phyloP scores from a whole-genome alignment of 2,113 vertebrate species.

The Martes martes region DNA sequence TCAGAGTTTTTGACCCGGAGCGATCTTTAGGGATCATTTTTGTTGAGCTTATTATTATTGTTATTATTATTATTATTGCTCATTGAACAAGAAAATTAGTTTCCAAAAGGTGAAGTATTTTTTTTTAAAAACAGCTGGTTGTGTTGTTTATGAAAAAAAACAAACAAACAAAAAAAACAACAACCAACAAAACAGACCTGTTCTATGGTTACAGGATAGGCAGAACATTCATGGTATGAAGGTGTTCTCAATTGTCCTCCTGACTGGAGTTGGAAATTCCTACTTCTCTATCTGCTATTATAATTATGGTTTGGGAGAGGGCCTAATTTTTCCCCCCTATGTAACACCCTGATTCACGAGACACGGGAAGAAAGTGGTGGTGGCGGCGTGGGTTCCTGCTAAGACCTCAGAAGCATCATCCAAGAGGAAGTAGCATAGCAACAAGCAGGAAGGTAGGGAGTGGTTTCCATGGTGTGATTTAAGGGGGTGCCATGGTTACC shows the following conservation, averaged over 20 bases:
- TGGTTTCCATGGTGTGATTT: constrained; percentile 35
- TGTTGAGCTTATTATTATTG: not conserved
- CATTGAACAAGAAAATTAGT: not conserved
- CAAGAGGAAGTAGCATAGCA: not conserved
- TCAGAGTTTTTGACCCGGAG: not conserved
- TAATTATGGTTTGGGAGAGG: not conserved
- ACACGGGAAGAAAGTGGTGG: not conserved
- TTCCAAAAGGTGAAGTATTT: not conserved
- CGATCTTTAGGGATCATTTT: not conserved
- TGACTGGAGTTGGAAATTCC: not conserved
- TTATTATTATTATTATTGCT: no score
- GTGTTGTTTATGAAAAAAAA: not conserved
- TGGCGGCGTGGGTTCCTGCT: not conserved
- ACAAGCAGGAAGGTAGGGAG: not conserved
- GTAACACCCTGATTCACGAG: not conserved
- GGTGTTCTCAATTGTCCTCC: not conserved
- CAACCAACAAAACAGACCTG: not conserved
- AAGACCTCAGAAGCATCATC: not conserved
- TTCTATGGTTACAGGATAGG: not conserved
- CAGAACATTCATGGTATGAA: not conserved
- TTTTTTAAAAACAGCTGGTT: not conserved
- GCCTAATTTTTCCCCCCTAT: not conserved
- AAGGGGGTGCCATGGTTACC: not conserved
- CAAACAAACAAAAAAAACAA: not conserved
- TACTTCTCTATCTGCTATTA: not conserved